A percentile compares a stretch with the other conserved stretches of the same genome.
These are phyloP conservation scores for Gastrophryne carolinensis DNA, from an alignment of 2,797 vertebrate species.

Conservation along the genomic window DNA sequence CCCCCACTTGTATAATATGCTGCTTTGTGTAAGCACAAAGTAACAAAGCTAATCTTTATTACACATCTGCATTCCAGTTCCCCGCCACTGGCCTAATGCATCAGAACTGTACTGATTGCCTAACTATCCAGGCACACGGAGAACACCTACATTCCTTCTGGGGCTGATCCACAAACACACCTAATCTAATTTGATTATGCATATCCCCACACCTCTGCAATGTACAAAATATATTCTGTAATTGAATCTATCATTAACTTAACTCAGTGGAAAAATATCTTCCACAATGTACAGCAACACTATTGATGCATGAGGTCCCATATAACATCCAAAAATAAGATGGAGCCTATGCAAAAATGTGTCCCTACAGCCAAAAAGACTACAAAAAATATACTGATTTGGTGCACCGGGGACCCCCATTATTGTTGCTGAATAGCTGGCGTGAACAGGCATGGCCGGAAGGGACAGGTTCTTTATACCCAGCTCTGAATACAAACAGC, in stretches of 20 bases:
- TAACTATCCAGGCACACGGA: background rate
- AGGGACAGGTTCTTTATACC: too few relatives aligned
- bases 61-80: slow-evolving; percentile 27
- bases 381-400: too few relatives aligned
- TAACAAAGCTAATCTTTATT: slow-evolving; percentile 25
- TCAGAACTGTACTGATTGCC: background rate
- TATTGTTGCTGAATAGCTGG: too few relatives aligned
- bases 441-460: too few relatives aligned
- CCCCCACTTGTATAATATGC: slow-evolving; percentile 1
- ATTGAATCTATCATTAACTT: background rate
- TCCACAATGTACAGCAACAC: background rate
- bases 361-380: too few relatives aligned
- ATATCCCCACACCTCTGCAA: too few relatives aligned
- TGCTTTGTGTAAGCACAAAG: slow-evolving; percentile 26
- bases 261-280: background rate
- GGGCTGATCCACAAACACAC: too few relatives aligned
- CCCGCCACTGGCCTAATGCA: background rate
- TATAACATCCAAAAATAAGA: background rate
- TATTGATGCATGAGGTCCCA: background rate
- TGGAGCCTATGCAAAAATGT: too few relatives aligned
- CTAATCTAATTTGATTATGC: too few relatives aligned
- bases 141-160: background rate
- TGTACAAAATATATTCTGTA: too few relatives aligned
- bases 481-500: too few relatives aligned
- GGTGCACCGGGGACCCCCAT: too few relatives aligned